Conservation (phyloP, 2,888 invertebrate species). For the Poecilobothrus nobilitatus region DNA sequence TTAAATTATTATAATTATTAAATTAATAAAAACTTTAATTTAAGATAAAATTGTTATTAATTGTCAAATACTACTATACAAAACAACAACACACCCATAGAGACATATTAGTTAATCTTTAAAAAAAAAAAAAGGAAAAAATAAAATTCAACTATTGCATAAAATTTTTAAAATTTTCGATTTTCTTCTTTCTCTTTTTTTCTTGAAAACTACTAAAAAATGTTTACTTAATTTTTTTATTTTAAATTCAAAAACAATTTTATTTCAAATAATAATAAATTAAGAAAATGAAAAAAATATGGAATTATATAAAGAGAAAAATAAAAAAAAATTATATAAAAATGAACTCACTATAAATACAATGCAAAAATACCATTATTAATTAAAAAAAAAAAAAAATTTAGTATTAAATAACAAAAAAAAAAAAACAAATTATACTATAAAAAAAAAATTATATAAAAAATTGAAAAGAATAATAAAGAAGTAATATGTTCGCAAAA, state of each 20-base stretch:
- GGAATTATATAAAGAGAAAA: background rate
- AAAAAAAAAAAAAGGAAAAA: too few relatives aligned
- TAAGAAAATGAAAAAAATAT: background rate
- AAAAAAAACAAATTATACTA: background rate
- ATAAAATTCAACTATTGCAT: too few relatives aligned
- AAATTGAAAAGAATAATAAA: constrained; percentile 2
- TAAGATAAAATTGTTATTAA: too few relatives aligned
- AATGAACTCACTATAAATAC: constrained; percentile 4
- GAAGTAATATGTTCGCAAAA: constrained; percentile 2
- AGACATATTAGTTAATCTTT: too few relatives aligned
- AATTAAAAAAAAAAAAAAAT: background rate
- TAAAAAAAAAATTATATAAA: background rate
- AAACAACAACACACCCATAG: too few relatives aligned
- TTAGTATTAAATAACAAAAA: background rate
- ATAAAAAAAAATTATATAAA: background rate
- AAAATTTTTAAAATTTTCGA: background rate
- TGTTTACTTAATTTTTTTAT: too few relatives aligned
- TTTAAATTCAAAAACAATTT: background rate
- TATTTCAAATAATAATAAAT: background rate
- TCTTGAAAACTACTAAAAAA: too few relatives aligned
- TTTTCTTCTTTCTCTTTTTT: background rate
- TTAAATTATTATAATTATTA: too few relatives aligned
- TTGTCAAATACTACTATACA: too few relatives aligned
- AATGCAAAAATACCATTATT: constrained; percentile 1
- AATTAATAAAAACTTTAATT: too few relatives aligned